Base-by-base conservation (phyloP, 2,113 vertebrate species). In the Cottus gobio region DNA sequence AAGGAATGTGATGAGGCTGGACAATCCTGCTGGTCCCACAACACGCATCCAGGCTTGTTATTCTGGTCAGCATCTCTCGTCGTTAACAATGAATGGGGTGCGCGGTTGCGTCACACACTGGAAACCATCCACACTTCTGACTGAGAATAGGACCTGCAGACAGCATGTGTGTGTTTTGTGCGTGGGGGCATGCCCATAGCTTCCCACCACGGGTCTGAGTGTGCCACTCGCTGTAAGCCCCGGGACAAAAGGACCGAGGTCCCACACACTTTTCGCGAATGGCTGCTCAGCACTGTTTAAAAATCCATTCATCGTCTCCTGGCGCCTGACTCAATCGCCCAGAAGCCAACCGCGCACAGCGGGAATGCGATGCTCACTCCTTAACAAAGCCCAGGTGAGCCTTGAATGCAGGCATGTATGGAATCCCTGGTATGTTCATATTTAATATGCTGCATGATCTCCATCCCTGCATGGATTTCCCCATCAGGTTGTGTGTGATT, bases 1-100 rank as follows among this genome's bases (percentile, higher is more conserved):
- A 75, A 56, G 92, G 90, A 90, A 96, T 95, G 58, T 95, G 96
- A 96, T 97, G 97, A 97, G 95, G 86, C 89, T 85, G 90, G 87
- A 95, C 91, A 93, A 93, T 93, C 79, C 91, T 15, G 75, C 79
- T 61, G n/a, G 70, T 79, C 71, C 69, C 84, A 75, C 83, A 79
- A 68, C 85, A 75, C 68, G 11, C 84, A 80, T 71, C 83, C 90
- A 75, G 89, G 90, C 93, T 86, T 93, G 95, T 95, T 93, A 92
- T 91, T 94, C 91, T 91, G 90, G 94, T 95, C 95, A 94, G 92
- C 94, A 91, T 91, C 84, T 97, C 96, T 96, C 66, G 68, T 88
- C 34, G 75, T 87, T 92, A 93, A 93, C 93, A 93, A 94, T 88
- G 92, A 95, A 91, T 91, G 93, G 86, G 92, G 93, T 86, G 87